Evolutionary conservation across 2,797 vertebrate genomes (phyloP), one percentile per base, ranked within the genome.

Genomic region (Steatocranus sp.): DNA sequence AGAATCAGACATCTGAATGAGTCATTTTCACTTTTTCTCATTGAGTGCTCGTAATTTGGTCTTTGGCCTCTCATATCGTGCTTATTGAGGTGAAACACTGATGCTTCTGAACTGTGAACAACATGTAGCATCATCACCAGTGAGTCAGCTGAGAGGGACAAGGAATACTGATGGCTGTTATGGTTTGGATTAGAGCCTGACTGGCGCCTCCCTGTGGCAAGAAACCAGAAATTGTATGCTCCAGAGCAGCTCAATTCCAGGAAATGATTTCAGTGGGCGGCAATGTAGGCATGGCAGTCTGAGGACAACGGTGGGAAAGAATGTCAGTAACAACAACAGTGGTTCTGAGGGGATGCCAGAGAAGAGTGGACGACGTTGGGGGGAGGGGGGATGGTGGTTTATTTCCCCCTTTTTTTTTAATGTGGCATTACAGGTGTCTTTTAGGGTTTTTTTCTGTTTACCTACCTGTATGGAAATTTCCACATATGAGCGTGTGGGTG

Each of bases 221-320:
- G 3, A 12, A 3, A 1, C 1, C 2, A 6, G 1, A 63, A 43
- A 56, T 66, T 61, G 53, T 70, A 7, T 1, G 6, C 5, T 32
- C 14, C 14, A 18, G 17, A 14, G 34, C 11, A 18, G 51, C 80
- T 86, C 43, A 79, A 86, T 94, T 94, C 91, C 91, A 89, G 91
- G 91, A 94, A 93, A 86, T 87, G 82, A 83, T 88, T 88, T 93
- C 85, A 88, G 88, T 87, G 89, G 92, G 43, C 27, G 88, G 89
- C 70, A 6, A 63, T 75, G 83, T 51, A 17, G 70, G 58, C 66
- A 86, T 56, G 51, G 87, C 74, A 87, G 17, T 54, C 17, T 5
- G 51, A 88, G 83, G 79, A 86, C 61, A 75, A 68, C 70, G 9
- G 54, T 83, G 87, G 91, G 85, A 91, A 90, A 90, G 90, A 91